Base-by-base conservation (phyloP, 2,888 invertebrate genomes). In the Caenorhabditis angaria region DNA sequence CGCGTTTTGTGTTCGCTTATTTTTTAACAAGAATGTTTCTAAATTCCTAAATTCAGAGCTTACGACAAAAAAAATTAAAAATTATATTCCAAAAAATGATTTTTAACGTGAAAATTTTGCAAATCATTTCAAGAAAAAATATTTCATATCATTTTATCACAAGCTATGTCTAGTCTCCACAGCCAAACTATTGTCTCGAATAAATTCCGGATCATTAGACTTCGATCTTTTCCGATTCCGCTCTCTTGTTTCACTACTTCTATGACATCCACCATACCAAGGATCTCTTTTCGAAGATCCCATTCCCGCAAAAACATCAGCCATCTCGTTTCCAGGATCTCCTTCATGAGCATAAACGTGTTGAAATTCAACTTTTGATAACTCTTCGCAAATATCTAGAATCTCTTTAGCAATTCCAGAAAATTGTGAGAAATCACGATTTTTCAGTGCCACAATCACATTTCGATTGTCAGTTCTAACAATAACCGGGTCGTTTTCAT, bases 291-390 rank as follows among this genome's bases (percentile, higher is more conserved):
- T n/a, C 18, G 50, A 32, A 0, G 65, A 65, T 0, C 69, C 69
- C 1, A 65, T 20, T 5, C 60, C 61, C 6, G 73, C 69, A 8
- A 69, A 51, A 18, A 29, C 14, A 29, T 73, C 73, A 0, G 73
- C 71, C 35, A 69, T 55, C 47, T 69, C 69, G 29, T 73, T 73
- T 48, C 73, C 73, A 5, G 73, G 73, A 47, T 73, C 73, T 4
- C 63, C 63, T 50, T 55, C 73, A 53, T 73, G 73, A 25, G 69
- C 69, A 57, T 73, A 69, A 29, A 73, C 73, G 41, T 73, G 73
- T 41, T 73, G 73, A 29, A 69, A 73, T 0, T 69, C 63, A 47
- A 73, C 69, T 5, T 63, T 64, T 50, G 47, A 57, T 12, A 72
- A 72, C n/a, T n/a, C n/a, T 55, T 65, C n/a, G 32, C 61, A 32